Evolutionary conservation across 1,140 invertebrate genomes (phyloP).

Genomic region (Epicauta chinensis): DNA sequence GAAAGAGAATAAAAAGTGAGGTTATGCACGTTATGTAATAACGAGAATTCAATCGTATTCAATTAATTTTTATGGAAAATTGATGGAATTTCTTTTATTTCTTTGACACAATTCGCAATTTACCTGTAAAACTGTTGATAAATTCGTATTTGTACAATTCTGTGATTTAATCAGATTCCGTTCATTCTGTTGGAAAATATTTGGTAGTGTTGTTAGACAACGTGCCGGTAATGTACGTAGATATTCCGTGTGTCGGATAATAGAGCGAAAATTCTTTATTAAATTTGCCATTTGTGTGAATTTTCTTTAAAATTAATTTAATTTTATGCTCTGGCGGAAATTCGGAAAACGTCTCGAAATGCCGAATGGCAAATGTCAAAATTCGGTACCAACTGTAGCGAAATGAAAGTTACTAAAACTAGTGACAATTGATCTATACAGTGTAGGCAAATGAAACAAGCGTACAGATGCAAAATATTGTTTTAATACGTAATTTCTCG

Average conservation of each 20-base stretch:
- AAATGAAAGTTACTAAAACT: too few relatives aligned
- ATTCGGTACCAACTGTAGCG: too few relatives aligned
- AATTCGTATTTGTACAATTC: not conserved
- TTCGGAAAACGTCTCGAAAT: too few relatives aligned
- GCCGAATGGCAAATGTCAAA: too few relatives aligned
- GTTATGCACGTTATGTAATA: conserved; percentile 35
- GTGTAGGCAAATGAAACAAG: too few relatives aligned
- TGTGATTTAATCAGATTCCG: not conserved
- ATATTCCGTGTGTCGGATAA: not conserved
- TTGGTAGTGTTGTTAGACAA: not conserved
- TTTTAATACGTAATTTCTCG: too few relatives aligned
- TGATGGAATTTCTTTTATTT: not conserved
- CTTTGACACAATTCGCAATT: too few relatives aligned
- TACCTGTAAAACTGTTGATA: not conserved
- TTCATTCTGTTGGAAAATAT: not conserved
- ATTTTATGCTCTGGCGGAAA: too few relatives aligned
- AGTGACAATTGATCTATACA: too few relatives aligned
- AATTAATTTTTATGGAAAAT: not conserved
- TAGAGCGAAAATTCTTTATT: not conserved
- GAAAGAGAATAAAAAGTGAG: conserved; percentile 24
- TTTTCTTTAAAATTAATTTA: not conserved
- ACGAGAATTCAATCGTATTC: not conserved
- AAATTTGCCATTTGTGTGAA: not conserved
- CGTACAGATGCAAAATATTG: too few relatives aligned
- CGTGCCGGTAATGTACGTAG: not conserved